A percentile compares a stretch with the other conserved stretches of the same genome.
Evolutionary conservation across 1,140 invertebrate species (phyloP).

Genomic region (Pantala flavescens): DNA sequence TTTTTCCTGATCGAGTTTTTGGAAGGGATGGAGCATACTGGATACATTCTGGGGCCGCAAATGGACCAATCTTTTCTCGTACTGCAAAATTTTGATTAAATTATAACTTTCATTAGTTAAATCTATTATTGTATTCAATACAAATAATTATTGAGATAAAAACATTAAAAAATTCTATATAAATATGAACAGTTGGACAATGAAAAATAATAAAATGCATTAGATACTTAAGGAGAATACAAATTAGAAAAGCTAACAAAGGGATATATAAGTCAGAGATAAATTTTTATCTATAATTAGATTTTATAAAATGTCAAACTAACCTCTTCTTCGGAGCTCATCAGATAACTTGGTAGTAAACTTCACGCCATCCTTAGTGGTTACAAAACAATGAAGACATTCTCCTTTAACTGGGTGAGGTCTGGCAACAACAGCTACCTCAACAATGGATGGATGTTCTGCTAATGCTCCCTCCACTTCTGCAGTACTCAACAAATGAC

Average conservation of each 20-base stretch:
- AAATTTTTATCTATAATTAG: too few species aligned
- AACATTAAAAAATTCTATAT: too few species aligned
- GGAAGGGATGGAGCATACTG: conserved; percentile 86
- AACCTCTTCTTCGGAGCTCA: conserved; percentile 65
- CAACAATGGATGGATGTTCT: conserved; percentile 70
- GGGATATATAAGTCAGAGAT: too few species aligned
- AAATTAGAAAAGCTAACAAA: too few species aligned
- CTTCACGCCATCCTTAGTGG: conserved; percentile 61
- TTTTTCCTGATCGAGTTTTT: conserved; percentile 96
- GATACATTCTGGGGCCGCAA: conserved; percentile 90
- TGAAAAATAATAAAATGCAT: too few species aligned
- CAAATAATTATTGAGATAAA: too few species aligned
- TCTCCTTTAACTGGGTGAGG: conserved; percentile 92
- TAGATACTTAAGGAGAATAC: too few species aligned
- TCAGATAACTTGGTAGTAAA: conserved; percentile 59
- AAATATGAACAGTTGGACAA: not conserved
- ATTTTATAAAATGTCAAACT: not conserved
- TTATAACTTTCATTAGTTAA: not conserved
- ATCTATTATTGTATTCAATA: not conserved
- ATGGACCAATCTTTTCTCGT: conserved; percentile 85
- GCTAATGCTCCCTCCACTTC: conserved; percentile 88
- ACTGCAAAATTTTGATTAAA: conserved; percentile 44
- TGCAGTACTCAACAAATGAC: conserved; percentile 93
- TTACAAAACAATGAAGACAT: conserved; percentile 93
- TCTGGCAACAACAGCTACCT: conserved; percentile 89